Conservation (phyloP, 1,140 invertebrate genomes). For the Pachyrhynchus sulphureomaculatus region DNA sequence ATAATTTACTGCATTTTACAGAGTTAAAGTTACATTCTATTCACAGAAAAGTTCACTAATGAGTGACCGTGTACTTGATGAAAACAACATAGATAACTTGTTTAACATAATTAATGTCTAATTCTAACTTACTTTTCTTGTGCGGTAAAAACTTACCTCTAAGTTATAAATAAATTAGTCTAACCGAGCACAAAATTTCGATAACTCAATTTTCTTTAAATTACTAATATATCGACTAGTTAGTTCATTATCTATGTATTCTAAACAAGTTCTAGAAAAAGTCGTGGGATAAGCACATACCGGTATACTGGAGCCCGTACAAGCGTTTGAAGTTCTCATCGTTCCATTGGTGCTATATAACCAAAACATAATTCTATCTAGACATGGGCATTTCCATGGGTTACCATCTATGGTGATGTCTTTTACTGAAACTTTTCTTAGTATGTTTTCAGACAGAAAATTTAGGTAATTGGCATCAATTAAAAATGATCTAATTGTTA, state of each 20-base stretch:
- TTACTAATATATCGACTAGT: neutral
- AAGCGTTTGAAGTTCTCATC: neutral
- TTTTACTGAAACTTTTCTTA: constrained; percentile 27
- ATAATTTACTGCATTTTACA: too few relatives aligned
- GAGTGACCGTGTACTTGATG: too few relatives aligned
- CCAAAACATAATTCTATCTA: constrained; percentile 31
- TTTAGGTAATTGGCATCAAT: constrained; percentile 31
- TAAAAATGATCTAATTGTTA: constrained; percentile 19
- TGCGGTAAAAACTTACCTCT: too few relatives aligned
- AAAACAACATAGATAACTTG: too few relatives aligned
- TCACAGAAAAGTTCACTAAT: too few relatives aligned
- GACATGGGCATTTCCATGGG: constrained; percentile 35
- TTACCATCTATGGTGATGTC: constrained; percentile 24
- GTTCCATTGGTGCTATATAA: constrained; percentile 24
- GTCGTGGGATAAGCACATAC: constrained; percentile 12
- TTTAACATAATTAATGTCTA: too few relatives aligned
- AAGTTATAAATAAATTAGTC: too few relatives aligned
- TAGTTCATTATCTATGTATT: constrained; percentile 16
- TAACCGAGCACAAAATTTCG: neutral
- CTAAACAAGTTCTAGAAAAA: constrained; percentile 22
- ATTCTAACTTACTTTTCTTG: too few relatives aligned
- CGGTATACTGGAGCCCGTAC: constrained; percentile 8
- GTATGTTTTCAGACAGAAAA: constrained; percentile 25
- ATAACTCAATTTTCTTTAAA: neutral
- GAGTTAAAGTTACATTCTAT: too few relatives aligned